A percentile compares a stretch with the other conserved stretches of the same genome.
Evolutionary conservation across 1,140 invertebrate genomes (phyloP).

Genomic region (Leptoteleia sp.): DNA sequence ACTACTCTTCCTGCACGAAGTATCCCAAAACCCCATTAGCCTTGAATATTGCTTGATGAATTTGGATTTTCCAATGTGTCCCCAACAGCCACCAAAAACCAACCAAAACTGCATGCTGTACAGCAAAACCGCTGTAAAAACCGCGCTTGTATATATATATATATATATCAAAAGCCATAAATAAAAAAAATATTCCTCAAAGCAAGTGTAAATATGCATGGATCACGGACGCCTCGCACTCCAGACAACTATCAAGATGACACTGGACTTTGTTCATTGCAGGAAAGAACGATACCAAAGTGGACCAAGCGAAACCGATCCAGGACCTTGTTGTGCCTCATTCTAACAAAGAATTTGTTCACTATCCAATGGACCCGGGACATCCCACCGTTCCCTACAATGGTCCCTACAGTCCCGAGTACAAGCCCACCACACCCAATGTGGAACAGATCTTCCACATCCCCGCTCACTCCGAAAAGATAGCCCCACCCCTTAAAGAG

Average conservation of each 20-base stretch:
- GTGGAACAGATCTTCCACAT: conserved; percentile 76
- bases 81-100: conserved; percentile 9
- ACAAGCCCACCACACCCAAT: conserved; percentile 73
- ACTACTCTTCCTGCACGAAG: conserved; percentile 10
- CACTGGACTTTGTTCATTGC: conserved; percentile 78
- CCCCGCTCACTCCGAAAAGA: conserved; percentile 68
- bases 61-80: conserved; percentile 1
- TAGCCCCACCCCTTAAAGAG: conserved; percentile 66
- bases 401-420: conserved; percentile 80
- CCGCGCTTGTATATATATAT: conserved; percentile 61
- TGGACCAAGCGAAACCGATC: conserved; percentile 64
- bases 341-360: conserved; percentile 63
- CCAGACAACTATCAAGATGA: conserved; percentile 66
- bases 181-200: conserved; percentile 15
- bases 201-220: conserved; percentile 76
- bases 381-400: conserved; percentile 76
- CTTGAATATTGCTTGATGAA: conserved; percentile 1
- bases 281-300: conserved; percentile 76
- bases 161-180: conserved; percentile 17
- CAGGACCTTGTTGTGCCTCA: conserved; percentile 41
- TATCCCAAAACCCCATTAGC: conserved; percentile 1
- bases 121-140: conserved; percentile 23
- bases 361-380: conserved; percentile 78
- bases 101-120: conserved; percentile 68
- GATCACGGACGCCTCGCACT: conserved; percentile 56